Base-by-base conservation (phyloP, 2,113 vertebrate genomes). In the Tapirus terrestris region DNA sequence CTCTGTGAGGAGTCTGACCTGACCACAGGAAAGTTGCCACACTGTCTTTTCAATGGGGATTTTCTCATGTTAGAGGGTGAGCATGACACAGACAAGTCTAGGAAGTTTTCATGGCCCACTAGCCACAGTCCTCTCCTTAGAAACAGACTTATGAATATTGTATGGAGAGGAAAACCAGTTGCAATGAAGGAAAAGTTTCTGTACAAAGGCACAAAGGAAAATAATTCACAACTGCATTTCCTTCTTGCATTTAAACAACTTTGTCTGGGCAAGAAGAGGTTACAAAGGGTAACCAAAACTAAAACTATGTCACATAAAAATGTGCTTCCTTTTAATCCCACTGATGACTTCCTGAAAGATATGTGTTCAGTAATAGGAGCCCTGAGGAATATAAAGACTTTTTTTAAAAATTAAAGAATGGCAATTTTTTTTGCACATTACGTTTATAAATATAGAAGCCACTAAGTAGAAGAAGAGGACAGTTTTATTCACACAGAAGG, bases 81-180 rank as follows among this genome's bases (percentile, higher is more conserved):
- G 70, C 39, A 86, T 80, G 83, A 94, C 63, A 73, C 3, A 91
- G 81, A 23, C 67, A 91, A 65, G n/a, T 93, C 68, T 87, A 93
- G 82, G 77, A 90, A 90, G 96, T 96, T 94, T 92, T 96, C 91
- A 97, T 79, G 84, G 73, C 73, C 67, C 68, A 91, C 84, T 93
- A 79, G 76, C 45, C 67, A 96, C 67, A 39, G 58, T 48, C 45
- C 18, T 95, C 67, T 92, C 60, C 94, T 53, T 94, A 88, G 91
- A 97, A 94, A 87, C 8, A 86, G 48, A 83, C 23, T 45, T 91
- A 92, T 94, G 77, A 97, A 97, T 97, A 97, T 7, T 88, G 53
- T 72, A 94, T 75, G 65, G 94, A 83, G n/a, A 96, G n/a, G 60
- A 96, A 95, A 94, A 92, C 45, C 53, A 96, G 70, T 31, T 91